Evolutionary conservation across 2,797 vertebrate species (phyloP).

Genomic region (Spea hammondii): DNA sequence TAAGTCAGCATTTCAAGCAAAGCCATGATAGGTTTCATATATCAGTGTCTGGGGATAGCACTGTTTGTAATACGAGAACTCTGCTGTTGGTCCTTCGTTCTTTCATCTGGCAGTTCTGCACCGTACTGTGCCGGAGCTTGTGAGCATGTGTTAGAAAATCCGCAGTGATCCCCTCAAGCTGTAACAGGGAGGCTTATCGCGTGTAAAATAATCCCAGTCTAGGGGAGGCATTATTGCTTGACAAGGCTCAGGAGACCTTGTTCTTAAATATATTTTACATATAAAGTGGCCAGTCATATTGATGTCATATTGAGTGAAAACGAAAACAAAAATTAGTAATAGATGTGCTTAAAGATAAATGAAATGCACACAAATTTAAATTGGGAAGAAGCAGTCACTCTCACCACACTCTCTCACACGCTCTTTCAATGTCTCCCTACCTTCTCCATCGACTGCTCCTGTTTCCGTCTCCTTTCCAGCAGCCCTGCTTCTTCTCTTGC

Average conservation of each 20-base stretch:
- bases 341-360: too few relatives aligned
- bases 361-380: too few relatives aligned
- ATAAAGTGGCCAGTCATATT: background rate
- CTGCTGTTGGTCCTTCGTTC: fast-evolving
- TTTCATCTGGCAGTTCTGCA: conserved; percentile 12
- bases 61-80: background rate
- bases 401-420: too few relatives aligned
- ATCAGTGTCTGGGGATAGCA: conserved; percentile 1
- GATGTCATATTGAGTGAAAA: too few relatives aligned
- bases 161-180: conserved; percentile 54
- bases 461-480: too few relatives aligned
- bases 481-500: too few relatives aligned
- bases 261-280: conserved; percentile 58
- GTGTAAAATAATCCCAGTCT: conserved; percentile 56
- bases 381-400: too few relatives aligned
- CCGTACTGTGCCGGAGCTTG: background rate
- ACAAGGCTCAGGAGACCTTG: conserved; percentile 62
- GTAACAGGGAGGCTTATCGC: conserved; percentile 55
- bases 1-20: conserved; percentile 32
- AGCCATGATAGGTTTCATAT: conserved; percentile 32
- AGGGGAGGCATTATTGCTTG: conserved; percentile 48
- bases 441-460: too few relatives aligned
- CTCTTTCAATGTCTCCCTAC: too few relatives aligned
- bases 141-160: conserved; percentile 57
- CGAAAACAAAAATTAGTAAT: too few relatives aligned